Conservation (phyloP, 30 jellyfish, hydroid and myxozoan species). For the Pseudorhiza aurosa region DNA sequence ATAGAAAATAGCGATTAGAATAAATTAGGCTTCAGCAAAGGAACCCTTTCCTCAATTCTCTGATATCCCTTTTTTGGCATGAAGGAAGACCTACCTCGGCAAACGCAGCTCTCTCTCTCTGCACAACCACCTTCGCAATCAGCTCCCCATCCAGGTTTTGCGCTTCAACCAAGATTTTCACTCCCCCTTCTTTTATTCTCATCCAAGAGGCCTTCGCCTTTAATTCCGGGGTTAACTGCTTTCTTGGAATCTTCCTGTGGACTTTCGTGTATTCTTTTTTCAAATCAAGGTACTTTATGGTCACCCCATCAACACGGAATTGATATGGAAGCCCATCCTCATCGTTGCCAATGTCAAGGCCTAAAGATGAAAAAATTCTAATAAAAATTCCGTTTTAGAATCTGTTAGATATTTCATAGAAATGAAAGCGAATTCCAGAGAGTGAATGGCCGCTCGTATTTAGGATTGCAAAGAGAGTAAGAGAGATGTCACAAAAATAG, state of each 20-base stretch:
- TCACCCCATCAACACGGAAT: slow-evolving; percentile 17
- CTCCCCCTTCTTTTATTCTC: slow-evolving; percentile 29
- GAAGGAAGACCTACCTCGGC: slow-evolving; percentile 34
- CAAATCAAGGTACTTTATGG: slow-evolving; percentile 17
- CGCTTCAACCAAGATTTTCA: not conserved
- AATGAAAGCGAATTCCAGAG: too few species aligned
- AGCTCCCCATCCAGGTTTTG: not conserved
- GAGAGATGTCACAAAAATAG: too few species aligned
- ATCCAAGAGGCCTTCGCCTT: slow-evolving; percentile 6
- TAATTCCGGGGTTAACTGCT: not conserved
- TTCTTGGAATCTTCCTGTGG: slow-evolving; percentile 27
- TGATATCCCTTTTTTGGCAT: too few species aligned
- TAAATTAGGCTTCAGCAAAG: too few species aligned
- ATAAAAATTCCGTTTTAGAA: not conserved
- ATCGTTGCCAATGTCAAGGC: not conserved
- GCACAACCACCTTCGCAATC: slow-evolving; percentile 34
- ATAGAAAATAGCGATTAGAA: too few species aligned
- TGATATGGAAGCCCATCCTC: slow-evolving; percentile 19
- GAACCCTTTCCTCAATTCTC: too few species aligned
- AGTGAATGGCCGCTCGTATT: too few species aligned
- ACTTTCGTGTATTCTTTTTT: slow-evolving; percentile 1
- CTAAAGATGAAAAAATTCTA: not conserved
- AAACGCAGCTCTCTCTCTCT: slow-evolving; percentile 31
- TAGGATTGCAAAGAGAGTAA: too few species aligned
- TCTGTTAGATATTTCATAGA: too few species aligned